phyloP scores from a whole-genome alignment of 2,888 invertebrate genomes.

The Drosophila merina region DNA sequence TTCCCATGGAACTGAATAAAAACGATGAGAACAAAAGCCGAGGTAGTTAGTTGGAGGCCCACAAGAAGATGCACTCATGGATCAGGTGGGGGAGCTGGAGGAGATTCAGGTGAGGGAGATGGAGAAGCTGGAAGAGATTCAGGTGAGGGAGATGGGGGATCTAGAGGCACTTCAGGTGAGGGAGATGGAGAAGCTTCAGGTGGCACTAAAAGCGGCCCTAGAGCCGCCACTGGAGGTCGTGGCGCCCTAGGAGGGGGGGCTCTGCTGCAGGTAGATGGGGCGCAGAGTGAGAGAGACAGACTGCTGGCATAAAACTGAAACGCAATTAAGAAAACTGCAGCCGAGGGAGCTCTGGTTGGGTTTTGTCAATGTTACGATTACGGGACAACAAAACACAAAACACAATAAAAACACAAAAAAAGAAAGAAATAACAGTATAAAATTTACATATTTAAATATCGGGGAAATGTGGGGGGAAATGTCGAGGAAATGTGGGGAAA shows the following conservation, averaged over 20 bases:
- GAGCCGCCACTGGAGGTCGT: too few relatives aligned
- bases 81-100: neutral
- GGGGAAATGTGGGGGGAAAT: neutral
- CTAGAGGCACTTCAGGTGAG: too few relatives aligned
- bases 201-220: too few relatives aligned
- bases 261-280: neutral
- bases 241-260: neutral
- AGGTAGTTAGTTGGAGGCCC: conserved; percentile 3
- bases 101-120: neutral
- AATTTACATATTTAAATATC: neutral
- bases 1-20: neutral
- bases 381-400: neutral
- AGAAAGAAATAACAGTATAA: neutral
- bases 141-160: too few relatives aligned
- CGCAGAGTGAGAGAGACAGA: too few relatives aligned
- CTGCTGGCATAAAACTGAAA: conserved; percentile 11
- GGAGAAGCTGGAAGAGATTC: too few relatives aligned
- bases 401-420: neutral
- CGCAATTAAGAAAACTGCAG: conserved; percentile 35
- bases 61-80: conserved; percentile 3
- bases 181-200: too few relatives aligned
- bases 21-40: conserved; percentile 3
- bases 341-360: conserved; percentile 6
- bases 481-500: too few relatives aligned
- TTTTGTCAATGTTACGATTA: conserved; percentile 1